Base-by-base conservation (phyloP, 2,113 vertebrate genomes). In the Sinocyclocheilus rhinocerous region DNA sequence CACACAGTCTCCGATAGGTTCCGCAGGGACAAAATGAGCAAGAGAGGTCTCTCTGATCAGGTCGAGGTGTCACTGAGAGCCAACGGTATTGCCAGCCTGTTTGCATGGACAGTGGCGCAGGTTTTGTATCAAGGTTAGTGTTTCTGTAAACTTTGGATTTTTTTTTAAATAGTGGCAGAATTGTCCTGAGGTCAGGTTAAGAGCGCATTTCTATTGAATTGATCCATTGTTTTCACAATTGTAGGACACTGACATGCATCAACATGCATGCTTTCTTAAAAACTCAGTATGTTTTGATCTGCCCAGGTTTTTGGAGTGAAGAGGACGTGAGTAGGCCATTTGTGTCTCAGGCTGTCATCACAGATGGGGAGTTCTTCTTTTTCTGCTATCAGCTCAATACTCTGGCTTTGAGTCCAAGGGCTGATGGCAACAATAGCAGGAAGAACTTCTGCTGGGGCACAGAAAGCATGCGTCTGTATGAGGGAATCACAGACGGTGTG, bases 381-480 rank as follows among this genome's bases (percentile, higher is more conserved):
- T 99, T 98, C 94, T 98, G 97, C 94, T 99, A 98, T 90, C 98
- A 99, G 91, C 93, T 99, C 82, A 99, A 99, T 92, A 99, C 98
- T 0, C 93, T 99, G 91, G 97, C 96, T 0, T 89, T 99, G 86
- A 96, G 94, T 12, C 91, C 84, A 61, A 92, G 96, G 83, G 93
- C 94, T 1, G 95, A 96, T 80, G 72, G 89, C 16, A 91, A 94
- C 91, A 98, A 96, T 83, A 90, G 94, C 86, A 95, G 97, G 61
- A 98, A 97, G 82, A 99, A 99, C 91, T 91, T 99, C 24, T 96
- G 97, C 90, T 99, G 98, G 98, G 97, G 97, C 36, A 97, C 95
- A 0, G 94, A 96, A 45, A 98, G 96, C 92, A 89, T 95, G 87
- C 95, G 93, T 0, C 94, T 99, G 0, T 99, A 97, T 78, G 96